Base-by-base conservation (phyloP, 2,113 vertebrate genomes). In the Paratilapia polleni region DNA sequence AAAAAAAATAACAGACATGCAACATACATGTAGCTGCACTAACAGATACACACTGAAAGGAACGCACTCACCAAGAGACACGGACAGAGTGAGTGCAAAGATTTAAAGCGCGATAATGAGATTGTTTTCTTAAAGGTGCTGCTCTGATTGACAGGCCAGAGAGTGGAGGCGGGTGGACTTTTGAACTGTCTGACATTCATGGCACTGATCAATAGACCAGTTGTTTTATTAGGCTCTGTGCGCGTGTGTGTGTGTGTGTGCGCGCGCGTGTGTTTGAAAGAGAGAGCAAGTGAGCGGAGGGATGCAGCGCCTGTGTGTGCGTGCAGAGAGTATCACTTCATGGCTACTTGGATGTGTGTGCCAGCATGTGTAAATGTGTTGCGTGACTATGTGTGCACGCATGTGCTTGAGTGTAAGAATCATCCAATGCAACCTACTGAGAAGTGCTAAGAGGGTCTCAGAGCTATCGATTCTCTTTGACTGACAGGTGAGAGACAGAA, bases 381-480 rank as follows among this genome's bases (percentile, higher is more conserved):
- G 84, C 84, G 66, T 28, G 84, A 68, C 24, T 43, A 26, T 15
- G 20, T 28, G 58, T 24, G 54, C 20, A 66, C 17, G 13, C 24
- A 13, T 14, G 38, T 3, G 66, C 20, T 13, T 2, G 43, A 47
- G 24, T 38, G 59, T 49, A 70, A 58, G 7, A 73, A 81, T 59
- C 63, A 82, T 66, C 77, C 74, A 58, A 57, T 63, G 82, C 59
- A 83, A 84, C 83, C 86, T 57, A 81, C 82, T 24, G 87, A 82
- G 91, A 85, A 79, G 86, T 78, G 52, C 85, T 91, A 81, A 80
- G 83, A 91, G 84, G 91, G 89, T 91, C 90, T 92, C 80, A 13
- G 86, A 89, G 91, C 81, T 87, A 93, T 93, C 19, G 93, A 93
- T 93, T 83, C 36, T 34, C 9, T 77, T 19, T 92, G 90, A 94